Evolutionary conservation across 2,113 vertebrate species (phyloP), one percentile per base, ranked within the genome.

Genomic region (Montifringilla adamsi): DNA sequence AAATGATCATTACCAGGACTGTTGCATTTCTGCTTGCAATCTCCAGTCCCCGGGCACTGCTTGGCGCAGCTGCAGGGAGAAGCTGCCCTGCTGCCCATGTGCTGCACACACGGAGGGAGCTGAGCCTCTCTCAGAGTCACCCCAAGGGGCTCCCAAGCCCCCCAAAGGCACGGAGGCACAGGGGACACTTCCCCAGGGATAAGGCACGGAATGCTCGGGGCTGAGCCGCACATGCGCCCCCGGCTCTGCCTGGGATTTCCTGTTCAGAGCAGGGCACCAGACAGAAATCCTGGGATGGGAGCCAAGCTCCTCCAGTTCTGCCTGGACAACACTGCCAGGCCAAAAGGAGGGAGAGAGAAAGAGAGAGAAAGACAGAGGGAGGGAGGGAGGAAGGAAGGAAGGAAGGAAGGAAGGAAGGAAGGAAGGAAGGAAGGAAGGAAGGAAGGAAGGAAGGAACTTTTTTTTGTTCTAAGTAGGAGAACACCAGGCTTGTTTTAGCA

Each of bases 261-360:
- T 95, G 93, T 1, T 39, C 95, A 79, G 77, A 86, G 5, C 87
- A 50, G 96, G 93, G 93, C 92, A 96, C 87, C 87, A 75, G 90
- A 67, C 91, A 92, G 62, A 64, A 67, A 75, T 4, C 50, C 92
- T 13, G 69, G 93, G 94, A 81, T 81, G 22, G 20, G 23, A 58
- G 93, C 91, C 96, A 95, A 3, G 11, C 47, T 23, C 22, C 90
- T 68, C 62, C 8, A 13, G 0, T 4, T 16, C 78, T 56, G 84
- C 91, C n/a, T 17, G 66, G 64, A 78, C 60, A 80, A n/a, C n/a
- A 30, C 11, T 35, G 28, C 52, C 74, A 87, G 73, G 77, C 39
- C 64, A 56, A 46, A 35, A 73, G 31, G 43, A 58, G 27, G 26
- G 50, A 56, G 6, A 28, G 7, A 7, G 10, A 24, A 11, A 6